These are phyloP conservation scores for Fopius arisanus DNA, from an alignment of 1,140 invertebrate species.

Conservation along the genomic window DNA sequence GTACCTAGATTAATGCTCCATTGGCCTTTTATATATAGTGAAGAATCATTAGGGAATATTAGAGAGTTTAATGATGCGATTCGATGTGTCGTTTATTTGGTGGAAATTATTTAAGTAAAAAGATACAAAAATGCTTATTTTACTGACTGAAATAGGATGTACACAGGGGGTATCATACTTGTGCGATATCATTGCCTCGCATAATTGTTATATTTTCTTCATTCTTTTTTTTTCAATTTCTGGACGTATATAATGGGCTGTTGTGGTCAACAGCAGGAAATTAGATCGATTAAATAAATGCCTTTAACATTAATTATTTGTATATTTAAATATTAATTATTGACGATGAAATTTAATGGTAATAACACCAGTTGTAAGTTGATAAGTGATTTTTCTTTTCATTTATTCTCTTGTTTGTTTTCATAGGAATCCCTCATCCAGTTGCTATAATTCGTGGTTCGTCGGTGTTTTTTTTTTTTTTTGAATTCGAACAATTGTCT, in stretches of 20 bases:
- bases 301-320: constrained; percentile 2
- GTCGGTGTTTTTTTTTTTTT: too few relatives aligned
- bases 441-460: too few relatives aligned
- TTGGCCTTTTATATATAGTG: too few relatives aligned
- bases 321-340: constrained; percentile 3
- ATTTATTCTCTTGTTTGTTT: not conserved
- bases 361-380: not conserved
- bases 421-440: not conserved
- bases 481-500: too few relatives aligned
- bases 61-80: not conserved
- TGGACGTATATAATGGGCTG: not conserved
- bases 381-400: not conserved
- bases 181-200: not conserved
- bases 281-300: constrained; percentile 2
- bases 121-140: not conserved
- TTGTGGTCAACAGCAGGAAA: not conserved
- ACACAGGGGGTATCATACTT: not conserved
- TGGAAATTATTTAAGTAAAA: not conserved
- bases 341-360: not conserved
- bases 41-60: not conserved
- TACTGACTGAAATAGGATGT: not conserved
- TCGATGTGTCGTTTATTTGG: not conserved
- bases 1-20: too few relatives aligned
- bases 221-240: not conserved
- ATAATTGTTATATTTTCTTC: not conserved